Percentiles rank a stretch among this genome's conserved stretches.
These are phyloP conservation scores for Pyxicephalus adspersus DNA, from an alignment of 2,113 vertebrate species.

Conservation along the genomic window DNA sequence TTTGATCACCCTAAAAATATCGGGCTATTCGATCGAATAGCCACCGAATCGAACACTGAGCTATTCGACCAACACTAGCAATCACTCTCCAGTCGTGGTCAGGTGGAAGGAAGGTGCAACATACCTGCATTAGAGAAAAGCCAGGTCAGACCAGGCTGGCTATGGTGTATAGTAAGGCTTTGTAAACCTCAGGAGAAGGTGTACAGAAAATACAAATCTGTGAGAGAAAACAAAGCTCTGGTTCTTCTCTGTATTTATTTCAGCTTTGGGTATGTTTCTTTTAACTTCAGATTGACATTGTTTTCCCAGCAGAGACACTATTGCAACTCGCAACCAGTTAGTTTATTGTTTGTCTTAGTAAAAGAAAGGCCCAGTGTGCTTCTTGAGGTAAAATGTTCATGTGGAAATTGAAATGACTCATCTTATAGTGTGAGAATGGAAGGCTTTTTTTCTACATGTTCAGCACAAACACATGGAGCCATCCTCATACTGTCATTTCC, in stretches of 20 bases:
- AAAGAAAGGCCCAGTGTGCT: constrained; percentile 28
- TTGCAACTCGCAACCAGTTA: constrained; percentile 7
- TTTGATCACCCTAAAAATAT: too few relatives aligned
- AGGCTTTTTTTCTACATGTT: constrained; percentile 21
- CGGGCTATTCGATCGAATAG: too few relatives aligned
- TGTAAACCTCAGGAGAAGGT: too few relatives aligned
- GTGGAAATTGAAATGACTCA: constrained; percentile 42
- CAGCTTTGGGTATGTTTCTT: neutral
- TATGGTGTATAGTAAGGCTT: neutral
- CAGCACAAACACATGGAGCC: constrained; percentile 41
- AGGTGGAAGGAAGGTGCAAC: too few relatives aligned
- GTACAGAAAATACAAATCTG: too few relatives aligned
- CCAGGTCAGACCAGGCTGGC: neutral
- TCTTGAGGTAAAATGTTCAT: constrained; percentile 36
- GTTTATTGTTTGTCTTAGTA: constrained; percentile 7
- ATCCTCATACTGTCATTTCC: constrained; percentile 42
- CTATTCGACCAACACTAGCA: too few relatives aligned
- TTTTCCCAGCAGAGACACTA: constrained; percentile 20
- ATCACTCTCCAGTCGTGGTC: too few relatives aligned
- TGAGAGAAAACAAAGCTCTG: neutral
- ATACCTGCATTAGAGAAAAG: neutral
- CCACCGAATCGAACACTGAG: too few relatives aligned
- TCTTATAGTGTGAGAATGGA: constrained; percentile 33
- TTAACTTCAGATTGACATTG: constrained; percentile 18
- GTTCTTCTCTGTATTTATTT: neutral